These are phyloP conservation scores for Melipona beecheii DNA, from an alignment of 2,888 invertebrate genomes.

Conservation along the genomic window DNA sequence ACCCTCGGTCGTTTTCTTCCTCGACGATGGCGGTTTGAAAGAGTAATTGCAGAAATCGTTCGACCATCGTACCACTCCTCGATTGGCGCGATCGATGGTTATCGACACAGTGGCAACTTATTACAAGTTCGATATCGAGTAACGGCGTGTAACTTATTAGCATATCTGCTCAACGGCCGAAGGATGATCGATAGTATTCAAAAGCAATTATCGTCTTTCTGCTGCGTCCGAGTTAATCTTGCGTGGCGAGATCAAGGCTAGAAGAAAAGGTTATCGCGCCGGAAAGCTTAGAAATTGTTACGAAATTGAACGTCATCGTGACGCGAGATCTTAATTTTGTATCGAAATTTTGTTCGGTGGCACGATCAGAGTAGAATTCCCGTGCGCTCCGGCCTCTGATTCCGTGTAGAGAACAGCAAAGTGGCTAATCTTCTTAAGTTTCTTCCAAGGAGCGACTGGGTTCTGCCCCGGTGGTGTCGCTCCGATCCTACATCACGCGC, in stretches of 20 bases:
- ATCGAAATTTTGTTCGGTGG: background rate
- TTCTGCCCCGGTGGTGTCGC: constrained; percentile 41
- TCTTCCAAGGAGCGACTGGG: constrained; percentile 59
- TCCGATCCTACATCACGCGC: constrained; percentile 47
- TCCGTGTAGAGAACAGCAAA: constrained; percentile 30
- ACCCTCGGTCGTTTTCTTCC: background rate
- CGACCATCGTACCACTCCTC: constrained; percentile 24
- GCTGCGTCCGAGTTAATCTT: constrained; percentile 3
- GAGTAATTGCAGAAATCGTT: constrained; percentile 30
- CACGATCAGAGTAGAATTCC: background rate
- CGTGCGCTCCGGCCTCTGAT: background rate
- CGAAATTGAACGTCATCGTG: background rate
- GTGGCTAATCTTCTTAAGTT: constrained; percentile 70
- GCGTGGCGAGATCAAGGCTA: constrained; percentile 48
- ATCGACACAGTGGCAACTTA: constrained; percentile 32
- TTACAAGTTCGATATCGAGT: constrained; percentile 33
- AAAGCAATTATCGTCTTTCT: constrained; percentile 50
- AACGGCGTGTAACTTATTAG: constrained; percentile 53
- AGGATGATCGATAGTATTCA: constrained; percentile 57
- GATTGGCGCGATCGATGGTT: constrained; percentile 53
- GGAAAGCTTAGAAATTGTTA: constrained; percentile 20
- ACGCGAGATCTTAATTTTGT: background rate
- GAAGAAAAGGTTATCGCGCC: constrained; percentile 9
- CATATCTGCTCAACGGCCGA: constrained; percentile 49
- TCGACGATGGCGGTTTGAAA: background rate